Base-by-base conservation (phyloP, 2,888 invertebrate species). In the Timandra comae region DNA sequence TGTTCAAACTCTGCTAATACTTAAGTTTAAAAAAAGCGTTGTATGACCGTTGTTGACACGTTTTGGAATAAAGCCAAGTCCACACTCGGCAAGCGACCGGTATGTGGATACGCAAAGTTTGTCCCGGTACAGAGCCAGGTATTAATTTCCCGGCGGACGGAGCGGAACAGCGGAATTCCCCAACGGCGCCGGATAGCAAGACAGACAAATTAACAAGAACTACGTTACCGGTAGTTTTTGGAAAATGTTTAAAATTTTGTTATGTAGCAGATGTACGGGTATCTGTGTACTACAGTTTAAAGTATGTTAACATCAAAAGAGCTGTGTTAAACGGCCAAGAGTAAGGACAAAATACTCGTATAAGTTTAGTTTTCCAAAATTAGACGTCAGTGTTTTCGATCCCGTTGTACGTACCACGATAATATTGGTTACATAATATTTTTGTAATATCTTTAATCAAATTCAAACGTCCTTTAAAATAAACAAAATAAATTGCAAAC, bases 141-240 rank as follows among this genome's bases (percentile, higher is more conserved):
- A 61, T 61, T 69, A 68, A 70, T 72, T 66, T 68, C 64, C 71
- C 64, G 56, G 44, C 50, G 64, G 61, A 59, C 58, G 46, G 43
- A 41, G 37, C 23, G 31, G 41, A 45, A 49, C 55, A 49, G 54
- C 46, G 48, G 56, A 61, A 62, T 58, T 58, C 56, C 46, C 53
- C 43, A 30, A 41, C 45, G 49, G 35, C 40, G 34, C 37, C 31
- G 42, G 33, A 35, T 33, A 34, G 38, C 39, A 55, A 53, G 49
- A 51, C 58, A 50, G 43, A 40, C 48, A 39, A 46, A 49, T 49
- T 43, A 49, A 42, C 48, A 42, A 50, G 52, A 52, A 49, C 55
- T 44, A 38, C 47, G 53, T 49, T 45, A 44, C 29, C 27, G 29
- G 40, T 40, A 48, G 53, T 48, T 44, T 35, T 30, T 27, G 41